Percentiles rank a stretch among this genome's conserved stretches.
These are phyloP conservation scores for Hyles euphorbiae DNA, from an alignment of 1,140 invertebrate species.

Conservation along the genomic window DNA sequence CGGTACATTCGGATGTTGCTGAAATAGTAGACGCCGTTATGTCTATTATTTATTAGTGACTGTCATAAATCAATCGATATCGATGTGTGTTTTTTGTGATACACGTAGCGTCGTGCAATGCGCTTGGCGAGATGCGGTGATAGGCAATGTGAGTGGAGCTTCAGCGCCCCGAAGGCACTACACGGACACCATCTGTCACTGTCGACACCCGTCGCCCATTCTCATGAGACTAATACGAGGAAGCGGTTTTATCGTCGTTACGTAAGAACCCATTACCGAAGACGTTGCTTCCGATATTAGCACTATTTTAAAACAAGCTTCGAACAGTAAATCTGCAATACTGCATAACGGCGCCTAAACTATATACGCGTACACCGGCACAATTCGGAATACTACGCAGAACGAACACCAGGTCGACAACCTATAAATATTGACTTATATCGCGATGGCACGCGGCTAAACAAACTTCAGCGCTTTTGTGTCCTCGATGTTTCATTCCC, in stretches of 20 bases:
- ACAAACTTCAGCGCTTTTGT: conserved; percentile 28
- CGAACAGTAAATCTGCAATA: conserved; percentile 59
- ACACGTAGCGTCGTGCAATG: too few relatives aligned
- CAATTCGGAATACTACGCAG: conserved; percentile 19
- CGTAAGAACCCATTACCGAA: conserved; percentile 60
- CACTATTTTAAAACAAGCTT: conserved; percentile 54
- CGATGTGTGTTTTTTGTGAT: conserved; percentile 30
- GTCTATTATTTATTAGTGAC: conserved; percentile 8
- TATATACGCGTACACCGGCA: conserved; percentile 33
- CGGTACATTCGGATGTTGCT: conserved; percentile 3
- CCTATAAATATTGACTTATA: conserved; percentile 61
- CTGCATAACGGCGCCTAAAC: conserved; percentile 48
- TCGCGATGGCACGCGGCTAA: conserved; percentile 35
- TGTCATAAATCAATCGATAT: conserved; percentile 30
- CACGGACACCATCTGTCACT: conserved; percentile 52
- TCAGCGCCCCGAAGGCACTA: conserved; percentile 21
- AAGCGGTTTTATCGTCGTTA: conserved; percentile 64
- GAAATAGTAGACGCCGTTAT: not conserved
- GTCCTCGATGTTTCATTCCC: conserved; percentile 10
- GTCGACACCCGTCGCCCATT: conserved; percentile 47
- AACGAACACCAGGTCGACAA: conserved; percentile 41
- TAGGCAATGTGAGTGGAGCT: not conserved
- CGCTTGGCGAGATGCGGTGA: not conserved
- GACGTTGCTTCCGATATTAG: conserved; percentile 37
- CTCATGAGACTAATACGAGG: conserved; percentile 57